Percentiles rank a stretch among this genome's conserved stretches.
These are phyloP conservation scores for Varanus komodoensis DNA, from an alignment of 2,113 vertebrate species.

Conservation along the genomic window DNA sequence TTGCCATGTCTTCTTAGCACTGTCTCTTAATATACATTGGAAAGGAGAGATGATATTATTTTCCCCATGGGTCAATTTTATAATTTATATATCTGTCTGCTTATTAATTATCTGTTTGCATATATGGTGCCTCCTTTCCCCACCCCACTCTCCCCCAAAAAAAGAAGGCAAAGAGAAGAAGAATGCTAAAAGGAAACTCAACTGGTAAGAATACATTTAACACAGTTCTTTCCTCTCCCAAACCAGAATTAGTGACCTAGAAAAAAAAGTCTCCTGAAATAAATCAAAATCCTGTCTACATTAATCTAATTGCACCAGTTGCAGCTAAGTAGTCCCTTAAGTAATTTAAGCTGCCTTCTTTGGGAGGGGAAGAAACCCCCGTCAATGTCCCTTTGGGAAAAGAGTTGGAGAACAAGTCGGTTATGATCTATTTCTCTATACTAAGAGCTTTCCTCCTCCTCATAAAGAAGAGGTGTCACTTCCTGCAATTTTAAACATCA, in stretches of 20 bases:
- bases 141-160: background rate
- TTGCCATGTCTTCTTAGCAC: background rate
- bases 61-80: background rate
- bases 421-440: constrained; percentile 62
- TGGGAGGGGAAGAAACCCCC: constrained; percentile 5
- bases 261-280: constrained; percentile 68
- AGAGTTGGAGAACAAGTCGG: constrained; percentile 59
- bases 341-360: constrained; percentile 74
- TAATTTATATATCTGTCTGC: constrained; percentile 6
- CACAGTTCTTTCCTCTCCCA: constrained; percentile 52
- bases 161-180: background rate
- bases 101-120: background rate
- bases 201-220: constrained; percentile 23
- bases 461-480: constrained; percentile 31
- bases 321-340: constrained; percentile 72
- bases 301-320: constrained; percentile 70
- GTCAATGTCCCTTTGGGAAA: constrained; percentile 36
- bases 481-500: background rate
- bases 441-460: constrained; percentile 35
- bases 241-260: constrained; percentile 65
- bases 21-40: background rate
- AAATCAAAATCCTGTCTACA: constrained; percentile 68
- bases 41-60: background rate
- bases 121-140: background rate
- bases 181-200: constrained; percentile 39